Base-by-base conservation (phyloP, 37 sponge, comb jelly and placozoan species). In the Aphrocallistes beatrix region DNA sequence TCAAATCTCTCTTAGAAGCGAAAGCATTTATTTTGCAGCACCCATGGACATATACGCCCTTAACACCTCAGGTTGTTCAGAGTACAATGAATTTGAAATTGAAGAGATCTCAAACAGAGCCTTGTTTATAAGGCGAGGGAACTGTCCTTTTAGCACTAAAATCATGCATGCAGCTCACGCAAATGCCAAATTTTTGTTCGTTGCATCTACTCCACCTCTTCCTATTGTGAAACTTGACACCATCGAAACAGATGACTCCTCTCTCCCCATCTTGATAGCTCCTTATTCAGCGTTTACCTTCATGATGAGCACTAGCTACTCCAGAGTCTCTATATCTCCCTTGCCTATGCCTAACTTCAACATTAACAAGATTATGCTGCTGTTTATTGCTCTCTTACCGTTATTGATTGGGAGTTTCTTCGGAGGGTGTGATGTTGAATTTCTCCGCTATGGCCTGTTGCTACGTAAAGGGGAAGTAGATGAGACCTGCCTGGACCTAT, bases 391-490 rank as follows among this genome's bases (percentile, higher is more conserved):
- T 23, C 21, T 82, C 1, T 23, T 39, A 21, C 42, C 39, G 1
- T 82, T 82, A 30, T 25, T 82, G 21, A 23, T 82, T 6, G 39
- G 83, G 10, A 82, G 83, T 10, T 37, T 82, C 9, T 39, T 82
- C 1, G 83, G 83, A 3, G 39, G 83, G 6, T 23, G 42, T 39
- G 17, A 82, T 3, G 3, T 60, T 32, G 75, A 60, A 60, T 60
- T 60, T 0, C 39, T 30, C 81, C 86, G 82, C 37, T 90, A 93
- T 82, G 93, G 93, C 23, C 50, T 93, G 1, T 86, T 93, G 47
- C 83, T 83, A 13, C 85, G 92, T 23, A 87, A 87, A 48, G 84
- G 89, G 69, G 69, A 90, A 36, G 50, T 84, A 23, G 32, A 39
- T 81, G 16, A 25, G 21, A 81, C 39, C 30, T 45, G 23, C 28